phyloP scores from a whole-genome alignment of 2,888 invertebrate genomes.

The Anagyrus pseudococci region DNA sequence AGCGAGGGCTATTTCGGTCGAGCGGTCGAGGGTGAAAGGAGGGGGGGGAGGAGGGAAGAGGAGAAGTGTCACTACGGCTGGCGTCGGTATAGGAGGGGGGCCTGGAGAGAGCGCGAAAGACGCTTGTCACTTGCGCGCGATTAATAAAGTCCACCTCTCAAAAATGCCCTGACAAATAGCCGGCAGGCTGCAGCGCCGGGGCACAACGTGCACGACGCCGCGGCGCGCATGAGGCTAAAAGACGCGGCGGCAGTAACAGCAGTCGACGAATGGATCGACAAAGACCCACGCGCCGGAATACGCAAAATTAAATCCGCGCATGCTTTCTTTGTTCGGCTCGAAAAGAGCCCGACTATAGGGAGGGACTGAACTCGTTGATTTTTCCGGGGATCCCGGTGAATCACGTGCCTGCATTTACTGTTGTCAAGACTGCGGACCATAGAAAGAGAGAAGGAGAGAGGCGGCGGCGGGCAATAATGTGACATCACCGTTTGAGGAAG shows the following conservation, averaged over 20 bases:
- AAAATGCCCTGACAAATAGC: constrained; percentile 23
- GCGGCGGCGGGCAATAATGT: constrained; percentile 32
- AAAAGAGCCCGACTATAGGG: too few relatives aligned
- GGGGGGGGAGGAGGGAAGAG: not conserved
- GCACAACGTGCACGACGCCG: too few relatives aligned
- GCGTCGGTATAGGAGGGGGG: not conserved
- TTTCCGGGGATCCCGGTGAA: constrained; percentile 7
- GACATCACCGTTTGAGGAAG: constrained; percentile 39
- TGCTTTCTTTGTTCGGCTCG: too few relatives aligned
- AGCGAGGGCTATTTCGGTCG: constrained; percentile 11
- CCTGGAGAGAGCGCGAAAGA: not conserved
- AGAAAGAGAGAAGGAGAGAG: not conserved
- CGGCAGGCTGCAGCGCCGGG: not conserved
- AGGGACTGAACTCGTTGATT: not conserved
- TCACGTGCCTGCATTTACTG: too few relatives aligned
- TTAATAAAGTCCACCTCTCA: constrained; percentile 24
- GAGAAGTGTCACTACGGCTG: not conserved
- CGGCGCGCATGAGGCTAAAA: too few relatives aligned
- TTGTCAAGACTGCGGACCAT: too few relatives aligned
- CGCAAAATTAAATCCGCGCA: too few relatives aligned
- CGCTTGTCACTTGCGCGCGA: constrained; percentile 24
- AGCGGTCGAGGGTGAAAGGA: not conserved
- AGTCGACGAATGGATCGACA: too few relatives aligned
- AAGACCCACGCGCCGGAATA: too few relatives aligned
- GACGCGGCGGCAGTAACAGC: too few relatives aligned